Conservation (phyloP, 2,888 invertebrate species). For the Andrena bicolor region DNA sequence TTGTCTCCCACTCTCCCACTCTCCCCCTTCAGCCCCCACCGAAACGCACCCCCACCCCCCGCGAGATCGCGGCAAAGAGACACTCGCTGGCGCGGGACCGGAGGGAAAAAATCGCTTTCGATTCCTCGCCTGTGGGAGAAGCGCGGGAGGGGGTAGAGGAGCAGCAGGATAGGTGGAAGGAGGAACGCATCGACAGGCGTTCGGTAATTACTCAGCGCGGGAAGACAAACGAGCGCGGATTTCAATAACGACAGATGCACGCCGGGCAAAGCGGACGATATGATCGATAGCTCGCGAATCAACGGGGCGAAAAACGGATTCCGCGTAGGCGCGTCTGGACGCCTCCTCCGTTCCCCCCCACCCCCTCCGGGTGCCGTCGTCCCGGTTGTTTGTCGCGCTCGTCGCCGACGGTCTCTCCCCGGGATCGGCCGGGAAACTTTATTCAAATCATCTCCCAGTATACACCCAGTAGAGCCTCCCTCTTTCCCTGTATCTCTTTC, state of each 20-base stretch:
- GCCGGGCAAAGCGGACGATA: slow-evolving; percentile 37
- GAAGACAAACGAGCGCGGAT: slow-evolving; percentile 62
- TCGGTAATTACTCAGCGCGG: slow-evolving; percentile 60
- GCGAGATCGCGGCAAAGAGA: no score
- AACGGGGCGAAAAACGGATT: slow-evolving; percentile 51
- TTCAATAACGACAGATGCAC: slow-evolving; percentile 58
- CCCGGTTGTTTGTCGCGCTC: slow-evolving; percentile 42
- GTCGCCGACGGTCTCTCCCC: slow-evolving; percentile 39
- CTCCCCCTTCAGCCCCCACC: no score
- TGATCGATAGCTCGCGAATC: slow-evolving; percentile 61
- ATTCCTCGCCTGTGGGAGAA: no score
- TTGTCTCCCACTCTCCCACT: no score
- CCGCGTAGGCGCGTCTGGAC: slow-evolving; percentile 25
- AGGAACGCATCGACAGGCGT: slow-evolving; percentile 39
- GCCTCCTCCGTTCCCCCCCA: not conserved
- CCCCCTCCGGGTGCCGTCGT: slow-evolving; percentile 25
- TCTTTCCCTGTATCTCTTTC: slow-evolving; percentile 12
- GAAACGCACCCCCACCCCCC: no score
- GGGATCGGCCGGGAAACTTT: slow-evolving; percentile 65
- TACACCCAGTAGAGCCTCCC: slow-evolving; percentile 54
- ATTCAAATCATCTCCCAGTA: slow-evolving; percentile 71
- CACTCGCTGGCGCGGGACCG: no score
- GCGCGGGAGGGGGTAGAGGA: not conserved
- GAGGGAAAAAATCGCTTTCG: not conserved
- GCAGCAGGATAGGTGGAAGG: not conserved